Conservation (phyloP, 2,113 vertebrate genomes). For the Embiotoca jacksoni region DNA sequence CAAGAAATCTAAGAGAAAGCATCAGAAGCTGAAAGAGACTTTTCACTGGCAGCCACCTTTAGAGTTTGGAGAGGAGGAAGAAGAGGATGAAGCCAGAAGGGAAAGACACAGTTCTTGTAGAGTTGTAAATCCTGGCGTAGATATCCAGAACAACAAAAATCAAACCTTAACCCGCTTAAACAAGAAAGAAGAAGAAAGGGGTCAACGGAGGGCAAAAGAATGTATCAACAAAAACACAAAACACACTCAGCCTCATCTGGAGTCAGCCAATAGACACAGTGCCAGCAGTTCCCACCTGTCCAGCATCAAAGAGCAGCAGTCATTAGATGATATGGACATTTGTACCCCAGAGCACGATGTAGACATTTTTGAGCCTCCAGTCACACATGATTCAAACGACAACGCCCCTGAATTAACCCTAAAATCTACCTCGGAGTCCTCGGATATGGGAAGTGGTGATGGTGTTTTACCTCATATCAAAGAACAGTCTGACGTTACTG, state of each 20-base stretch:
- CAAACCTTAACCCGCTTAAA: conserved; percentile 30
- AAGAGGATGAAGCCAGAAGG: conserved; percentile 83
- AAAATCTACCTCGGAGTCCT: conserved; percentile 53
- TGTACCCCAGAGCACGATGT: conserved; percentile 89
- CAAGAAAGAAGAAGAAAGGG: conserved; percentile 59
- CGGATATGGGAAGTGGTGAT: conserved; percentile 21
- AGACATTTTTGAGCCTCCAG: conserved; percentile 67
- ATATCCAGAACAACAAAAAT: conserved; percentile 46
- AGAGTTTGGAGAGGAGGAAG: conserved; percentile 96
- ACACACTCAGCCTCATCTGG: conserved; percentile 54
- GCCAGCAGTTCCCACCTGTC: conserved; percentile 38
- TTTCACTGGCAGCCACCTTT: conserved; percentile 98
- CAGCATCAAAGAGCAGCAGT: conserved; percentile 73
- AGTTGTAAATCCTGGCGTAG: conserved; percentile 21
- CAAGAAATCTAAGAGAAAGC: conserved; percentile 92
- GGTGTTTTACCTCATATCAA: conserved; percentile 37
- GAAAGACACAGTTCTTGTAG: conserved; percentile 60
- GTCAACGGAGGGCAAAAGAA: conserved; percentile 45
- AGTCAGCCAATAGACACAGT: conserved; percentile 50
- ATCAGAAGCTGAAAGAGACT: conserved; percentile 89
- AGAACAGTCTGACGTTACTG: conserved; percentile 27
- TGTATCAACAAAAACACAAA: conserved; percentile 58
- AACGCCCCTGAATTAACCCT: conserved; percentile 25
- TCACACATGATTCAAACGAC: background rate
- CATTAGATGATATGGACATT: conserved; percentile 91